These are phyloP conservation scores for Odontocolon sp. DNA, from an alignment of 2,888 invertebrate species.

Conservation along the genomic window DNA sequence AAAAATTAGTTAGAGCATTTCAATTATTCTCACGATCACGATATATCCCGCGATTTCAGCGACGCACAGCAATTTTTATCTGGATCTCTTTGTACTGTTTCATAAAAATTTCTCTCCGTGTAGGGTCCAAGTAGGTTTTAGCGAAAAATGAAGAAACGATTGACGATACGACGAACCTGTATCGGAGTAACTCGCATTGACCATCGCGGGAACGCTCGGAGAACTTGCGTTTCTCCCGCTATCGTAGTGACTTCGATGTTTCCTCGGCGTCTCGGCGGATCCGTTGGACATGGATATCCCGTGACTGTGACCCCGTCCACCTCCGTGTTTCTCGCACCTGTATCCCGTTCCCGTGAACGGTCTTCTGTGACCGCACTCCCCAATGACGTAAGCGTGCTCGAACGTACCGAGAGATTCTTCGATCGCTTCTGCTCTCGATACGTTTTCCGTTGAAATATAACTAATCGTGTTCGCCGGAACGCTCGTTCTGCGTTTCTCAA, in stretches of 20 bases:
- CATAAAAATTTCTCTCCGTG: too few relatives aligned
- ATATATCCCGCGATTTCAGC: too few relatives aligned
- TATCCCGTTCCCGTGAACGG: slow-evolving; percentile 73
- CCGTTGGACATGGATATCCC: slow-evolving; percentile 74
- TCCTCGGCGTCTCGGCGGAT: slow-evolving; percentile 67
- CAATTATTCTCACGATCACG: too few relatives aligned
- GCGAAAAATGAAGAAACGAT: slow-evolving; percentile 4
- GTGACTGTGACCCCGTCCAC: slow-evolving; percentile 67
- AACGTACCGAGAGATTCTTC: slow-evolving; percentile 71
- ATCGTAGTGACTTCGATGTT: slow-evolving; percentile 71
- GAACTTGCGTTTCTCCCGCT: slow-evolving; percentile 76
- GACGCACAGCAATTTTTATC: too few relatives aligned
- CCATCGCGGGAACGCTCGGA: slow-evolving; percentile 75
- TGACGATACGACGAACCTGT: slow-evolving; percentile 69
- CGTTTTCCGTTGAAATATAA: slow-evolving; percentile 77
- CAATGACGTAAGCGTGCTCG: slow-evolving; percentile 72
- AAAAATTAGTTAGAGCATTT: too few relatives aligned
- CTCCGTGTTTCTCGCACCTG: slow-evolving; percentile 78
- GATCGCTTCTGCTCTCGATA: slow-evolving; percentile 67
- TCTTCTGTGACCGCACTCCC: slow-evolving; percentile 77
- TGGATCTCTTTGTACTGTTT: too few relatives aligned
- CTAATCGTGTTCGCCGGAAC: slow-evolving; percentile 76
- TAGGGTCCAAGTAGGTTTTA: too few relatives aligned
- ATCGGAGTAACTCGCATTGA: slow-evolving; percentile 77
- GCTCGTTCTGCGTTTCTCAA: slow-evolving; percentile 77